phyloP scores from a whole-genome alignment of 2,797 vertebrate species.

The Thunnus albacares region DNA sequence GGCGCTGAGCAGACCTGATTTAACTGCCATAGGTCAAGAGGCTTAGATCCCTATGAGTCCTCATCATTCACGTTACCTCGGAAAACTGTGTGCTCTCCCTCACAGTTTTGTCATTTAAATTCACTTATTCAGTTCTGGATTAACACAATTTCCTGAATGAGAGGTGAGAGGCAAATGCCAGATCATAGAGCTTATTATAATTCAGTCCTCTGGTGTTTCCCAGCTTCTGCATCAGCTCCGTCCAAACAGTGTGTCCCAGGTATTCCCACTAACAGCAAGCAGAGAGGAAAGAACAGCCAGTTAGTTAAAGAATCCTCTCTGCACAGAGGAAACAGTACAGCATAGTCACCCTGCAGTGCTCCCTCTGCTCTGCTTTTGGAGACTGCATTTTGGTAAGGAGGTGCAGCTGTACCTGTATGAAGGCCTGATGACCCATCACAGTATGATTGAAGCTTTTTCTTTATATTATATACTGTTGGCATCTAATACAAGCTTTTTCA shows the following conservation, averaged over 20 bases:
- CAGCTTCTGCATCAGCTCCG: not conserved
- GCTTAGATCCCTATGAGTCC: no score
- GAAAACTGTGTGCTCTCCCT: no score
- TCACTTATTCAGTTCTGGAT: no score
- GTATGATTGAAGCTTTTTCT: no score
- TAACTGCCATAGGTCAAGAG: no score
- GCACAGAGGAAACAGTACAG: slow-evolving; percentile 1
- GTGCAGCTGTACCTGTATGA: not conserved
- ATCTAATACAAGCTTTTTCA: no score
- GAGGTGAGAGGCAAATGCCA: not conserved
- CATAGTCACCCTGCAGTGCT: not conserved
- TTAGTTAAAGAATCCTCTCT: not conserved
- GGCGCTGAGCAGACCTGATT: no score
- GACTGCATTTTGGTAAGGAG: not conserved
- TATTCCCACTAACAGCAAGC: not conserved
- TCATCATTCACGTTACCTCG: no score
- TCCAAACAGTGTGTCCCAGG: not conserved
- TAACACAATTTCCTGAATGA: no score
- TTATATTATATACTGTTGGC: no score
- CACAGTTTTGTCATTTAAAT: no score
- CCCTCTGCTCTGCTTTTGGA: not conserved
- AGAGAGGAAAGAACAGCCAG: not conserved
- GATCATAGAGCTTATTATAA: not conserved
- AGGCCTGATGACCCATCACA: not conserved
- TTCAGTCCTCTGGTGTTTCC: slow-evolving; percentile 2